Evolutionary conservation across 64 coral and sea anemone genomes (phyloP).

Genomic region (Acropora yongei): DNA sequence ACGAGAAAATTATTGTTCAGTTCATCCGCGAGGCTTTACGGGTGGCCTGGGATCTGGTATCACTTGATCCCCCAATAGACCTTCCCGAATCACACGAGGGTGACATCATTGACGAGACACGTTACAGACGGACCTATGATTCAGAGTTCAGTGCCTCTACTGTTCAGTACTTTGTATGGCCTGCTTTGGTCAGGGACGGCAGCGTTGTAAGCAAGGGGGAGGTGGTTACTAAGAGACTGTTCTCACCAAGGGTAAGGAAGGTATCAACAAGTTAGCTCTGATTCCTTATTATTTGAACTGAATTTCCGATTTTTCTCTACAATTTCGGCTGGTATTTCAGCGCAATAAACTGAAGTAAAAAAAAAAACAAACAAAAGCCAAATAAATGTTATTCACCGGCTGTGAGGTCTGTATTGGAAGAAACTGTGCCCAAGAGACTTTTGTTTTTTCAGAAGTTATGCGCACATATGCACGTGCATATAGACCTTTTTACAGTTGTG

Average conservation of each 20-base stretch:
- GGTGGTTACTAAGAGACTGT: constrained; percentile 71
- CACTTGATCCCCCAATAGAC: constrained; percentile 83
- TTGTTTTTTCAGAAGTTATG: no score
- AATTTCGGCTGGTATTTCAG: no score
- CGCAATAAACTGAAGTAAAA: no score
- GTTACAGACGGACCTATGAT: constrained; percentile 63
- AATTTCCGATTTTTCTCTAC: no score
- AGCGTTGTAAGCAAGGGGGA: constrained; percentile 80
- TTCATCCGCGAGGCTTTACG: constrained; percentile 79
- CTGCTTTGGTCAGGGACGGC: constrained; percentile 74
- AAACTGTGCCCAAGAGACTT: no score
- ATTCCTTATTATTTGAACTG: no score
- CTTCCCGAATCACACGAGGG: constrained; percentile 78
- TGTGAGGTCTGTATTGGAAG: no score
- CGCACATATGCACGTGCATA: no score
- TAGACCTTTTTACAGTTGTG: no score
- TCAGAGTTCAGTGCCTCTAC: constrained; percentile 87
- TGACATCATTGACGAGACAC: constrained; percentile 81
- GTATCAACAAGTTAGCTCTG: neutral
- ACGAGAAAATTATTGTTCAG: constrained; percentile 74
- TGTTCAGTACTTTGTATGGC: constrained; percentile 87
- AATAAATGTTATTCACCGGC: no score
- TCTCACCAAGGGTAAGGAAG: constrained; percentile 39
- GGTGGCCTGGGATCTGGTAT: constrained; percentile 72
- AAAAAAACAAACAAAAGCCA: no score